A percentile compares a stretch with the other conserved stretches of the same genome.
phyloP scores from a whole-genome alignment of 1,140 invertebrate species.

The Melitaea cinxia region DNA sequence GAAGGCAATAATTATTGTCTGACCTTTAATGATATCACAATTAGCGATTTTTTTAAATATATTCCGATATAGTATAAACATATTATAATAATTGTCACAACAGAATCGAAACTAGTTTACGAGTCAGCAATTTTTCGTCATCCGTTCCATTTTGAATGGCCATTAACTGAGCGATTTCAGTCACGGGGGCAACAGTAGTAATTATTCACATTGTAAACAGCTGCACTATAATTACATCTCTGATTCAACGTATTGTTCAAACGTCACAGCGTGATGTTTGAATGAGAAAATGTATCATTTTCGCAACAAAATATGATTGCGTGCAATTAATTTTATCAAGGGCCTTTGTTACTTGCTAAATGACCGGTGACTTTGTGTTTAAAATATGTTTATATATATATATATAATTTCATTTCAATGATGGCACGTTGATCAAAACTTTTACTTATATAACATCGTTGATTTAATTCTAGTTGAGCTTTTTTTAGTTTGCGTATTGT shows the following conservation, averaged over 20 bases:
- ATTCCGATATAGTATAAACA: not conserved
- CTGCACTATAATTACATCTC: constrained; percentile 67
- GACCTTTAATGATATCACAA: no score
- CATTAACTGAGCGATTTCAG: constrained; percentile 69
- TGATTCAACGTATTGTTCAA: constrained; percentile 77
- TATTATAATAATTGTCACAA: not conserved
- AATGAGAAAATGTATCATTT: constrained; percentile 56
- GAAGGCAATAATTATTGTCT: no score
- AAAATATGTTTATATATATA: constrained; percentile 18
- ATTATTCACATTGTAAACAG: constrained; percentile 78
- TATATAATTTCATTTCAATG: no score
- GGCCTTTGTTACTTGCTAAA: constrained; percentile 31
- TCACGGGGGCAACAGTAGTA: constrained; percentile 62
- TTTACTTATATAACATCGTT: no score
- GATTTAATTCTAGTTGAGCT: not conserved
- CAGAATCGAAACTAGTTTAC: constrained; percentile 13
- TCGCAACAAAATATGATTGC: constrained; percentile 50
- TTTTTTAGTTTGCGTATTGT: not conserved
- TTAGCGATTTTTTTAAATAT: no score
- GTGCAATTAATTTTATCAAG: constrained; percentile 47
- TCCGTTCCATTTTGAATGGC: constrained; percentile 56
- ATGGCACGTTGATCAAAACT: not conserved
- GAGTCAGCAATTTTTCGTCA: constrained; percentile 53
- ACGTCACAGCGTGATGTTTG: constrained; percentile 53
- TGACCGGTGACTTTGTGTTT: constrained; percentile 19